Conservation (phyloP, 2,797 vertebrate species). For the Poeciliopsis infans region DNA sequence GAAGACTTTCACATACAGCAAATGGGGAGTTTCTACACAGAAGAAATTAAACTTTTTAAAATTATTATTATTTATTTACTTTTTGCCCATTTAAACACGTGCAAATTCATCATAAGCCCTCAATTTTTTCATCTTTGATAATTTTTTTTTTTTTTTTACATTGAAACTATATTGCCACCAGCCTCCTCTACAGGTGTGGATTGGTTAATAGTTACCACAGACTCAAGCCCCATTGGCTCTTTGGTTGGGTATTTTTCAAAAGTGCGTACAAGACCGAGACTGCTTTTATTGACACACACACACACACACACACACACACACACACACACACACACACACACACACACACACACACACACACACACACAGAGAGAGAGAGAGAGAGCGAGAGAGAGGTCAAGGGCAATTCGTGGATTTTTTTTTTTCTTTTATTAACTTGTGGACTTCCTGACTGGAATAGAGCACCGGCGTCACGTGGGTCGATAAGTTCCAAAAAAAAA, state of each 20-base stretch:
- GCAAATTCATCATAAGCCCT: neutral
- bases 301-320: too few relatives aligned
- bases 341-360: neutral
- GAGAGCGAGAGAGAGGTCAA: neutral
- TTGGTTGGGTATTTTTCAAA: constrained; percentile 31
- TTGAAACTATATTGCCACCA: too few relatives aligned
- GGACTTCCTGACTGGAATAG: constrained; percentile 14
- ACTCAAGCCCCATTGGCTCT: constrained; percentile 48
- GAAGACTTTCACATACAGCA: neutral
- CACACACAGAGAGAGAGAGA: too few relatives aligned
- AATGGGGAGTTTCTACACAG: neutral
- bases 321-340: neutral
- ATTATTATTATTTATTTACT: neutral
- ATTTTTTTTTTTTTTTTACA: neutral
- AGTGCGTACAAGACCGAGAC: neutral
- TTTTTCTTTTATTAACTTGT: neutral
- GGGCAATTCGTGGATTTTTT: constrained; percentile 15
- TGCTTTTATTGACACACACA: constrained; percentile 10
- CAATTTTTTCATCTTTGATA: neutral
- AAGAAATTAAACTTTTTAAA: neutral
- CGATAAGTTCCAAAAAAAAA: constrained; percentile 27
- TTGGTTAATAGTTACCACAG: constrained; percentile 28
- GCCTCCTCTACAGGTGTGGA: neutral
- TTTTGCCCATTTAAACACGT: neutral
- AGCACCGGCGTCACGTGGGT: constrained; percentile 8